Evolutionary conservation across 2,113 vertebrate genomes (phyloP).

Genomic region (Sapajus apella): DNA sequence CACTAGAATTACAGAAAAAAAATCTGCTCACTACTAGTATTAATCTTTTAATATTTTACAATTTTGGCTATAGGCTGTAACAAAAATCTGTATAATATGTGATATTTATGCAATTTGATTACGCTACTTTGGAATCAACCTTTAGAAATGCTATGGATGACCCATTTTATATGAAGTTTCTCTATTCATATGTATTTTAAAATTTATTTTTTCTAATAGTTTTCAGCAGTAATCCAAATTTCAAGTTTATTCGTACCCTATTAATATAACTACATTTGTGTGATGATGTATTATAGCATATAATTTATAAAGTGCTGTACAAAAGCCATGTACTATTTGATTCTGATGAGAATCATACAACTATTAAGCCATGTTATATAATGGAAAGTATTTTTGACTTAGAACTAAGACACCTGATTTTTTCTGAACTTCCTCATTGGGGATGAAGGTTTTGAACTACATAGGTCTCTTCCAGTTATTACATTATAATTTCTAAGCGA

Average conservation of each 20-base stretch:
- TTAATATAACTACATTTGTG: slow-evolving; percentile 31
- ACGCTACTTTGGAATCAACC: not conserved
- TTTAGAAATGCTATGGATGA: not conserved
- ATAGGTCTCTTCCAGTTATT: not conserved
- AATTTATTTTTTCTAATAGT: not conserved
- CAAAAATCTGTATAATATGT: not conserved
- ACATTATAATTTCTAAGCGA: not conserved
- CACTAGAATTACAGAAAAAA: slow-evolving; percentile 28
- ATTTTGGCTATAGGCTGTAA: not conserved
- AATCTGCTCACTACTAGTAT: not conserved
- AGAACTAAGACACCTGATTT: slow-evolving; percentile 17
- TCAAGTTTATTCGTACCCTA: slow-evolving; percentile 35
- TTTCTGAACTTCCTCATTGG: not conserved
- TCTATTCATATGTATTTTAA: not conserved
- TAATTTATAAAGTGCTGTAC: not conserved
- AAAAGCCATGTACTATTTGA: not conserved
- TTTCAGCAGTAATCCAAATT: not conserved
- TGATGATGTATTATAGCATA: not conserved
- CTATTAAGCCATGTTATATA: slow-evolving; percentile 13
- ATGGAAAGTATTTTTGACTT: slow-evolving; percentile 25
- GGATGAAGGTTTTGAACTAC: not conserved
- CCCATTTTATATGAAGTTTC: slow-evolving; percentile 1
- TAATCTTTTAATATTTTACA: slow-evolving; percentile 34
- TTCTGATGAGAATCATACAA: not conserved
- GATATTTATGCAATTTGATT: not conserved